phyloP scores from a whole-genome alignment of 2,888 invertebrate genomes.

The Malthinus flaveolus region DNA sequence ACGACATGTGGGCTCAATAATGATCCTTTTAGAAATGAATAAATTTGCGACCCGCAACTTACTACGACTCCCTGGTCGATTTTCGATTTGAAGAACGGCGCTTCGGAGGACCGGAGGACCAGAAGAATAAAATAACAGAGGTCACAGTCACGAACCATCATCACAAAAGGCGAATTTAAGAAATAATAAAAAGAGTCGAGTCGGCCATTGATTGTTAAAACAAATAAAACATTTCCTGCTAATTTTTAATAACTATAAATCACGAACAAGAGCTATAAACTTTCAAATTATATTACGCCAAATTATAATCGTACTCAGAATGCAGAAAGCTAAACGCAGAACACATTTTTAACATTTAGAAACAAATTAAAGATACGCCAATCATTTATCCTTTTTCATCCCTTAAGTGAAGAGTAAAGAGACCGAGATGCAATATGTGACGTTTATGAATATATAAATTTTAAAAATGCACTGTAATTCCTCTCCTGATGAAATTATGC shows the following conservation, averaged over 20 bases:
- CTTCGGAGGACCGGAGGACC: too few species aligned
- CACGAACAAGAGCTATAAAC: constrained; percentile 47
- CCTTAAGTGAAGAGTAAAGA: constrained; percentile 43
- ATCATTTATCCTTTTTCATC: constrained; percentile 33
- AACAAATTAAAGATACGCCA: constrained; percentile 36
- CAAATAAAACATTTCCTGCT: constrained; percentile 35
- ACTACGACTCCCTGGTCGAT: neutral
- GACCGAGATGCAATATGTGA: constrained; percentile 42
- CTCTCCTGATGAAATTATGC: constrained; percentile 50
- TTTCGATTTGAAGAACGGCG: too few species aligned
- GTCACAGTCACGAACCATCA: too few species aligned
- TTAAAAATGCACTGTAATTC: constrained; percentile 48
- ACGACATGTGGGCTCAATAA: constrained; percentile 27
- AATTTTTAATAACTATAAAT: constrained; percentile 52
- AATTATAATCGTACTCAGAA: constrained; percentile 47
- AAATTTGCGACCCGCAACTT: constrained; percentile 7
- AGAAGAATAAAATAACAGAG: too few species aligned
- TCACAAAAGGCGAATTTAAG: neutral
- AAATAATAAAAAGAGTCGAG: constrained; percentile 2
- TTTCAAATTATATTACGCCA: constrained; percentile 49
- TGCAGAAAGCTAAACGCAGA: constrained; percentile 35
- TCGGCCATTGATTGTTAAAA: constrained; percentile 20
- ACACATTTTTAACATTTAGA: constrained; percentile 38
- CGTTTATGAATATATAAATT: constrained; percentile 45
- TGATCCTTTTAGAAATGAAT: constrained; percentile 24